Base-by-base conservation (phyloP, 2,797 vertebrate genomes). In the Neosalanx taihuensis region DNA sequence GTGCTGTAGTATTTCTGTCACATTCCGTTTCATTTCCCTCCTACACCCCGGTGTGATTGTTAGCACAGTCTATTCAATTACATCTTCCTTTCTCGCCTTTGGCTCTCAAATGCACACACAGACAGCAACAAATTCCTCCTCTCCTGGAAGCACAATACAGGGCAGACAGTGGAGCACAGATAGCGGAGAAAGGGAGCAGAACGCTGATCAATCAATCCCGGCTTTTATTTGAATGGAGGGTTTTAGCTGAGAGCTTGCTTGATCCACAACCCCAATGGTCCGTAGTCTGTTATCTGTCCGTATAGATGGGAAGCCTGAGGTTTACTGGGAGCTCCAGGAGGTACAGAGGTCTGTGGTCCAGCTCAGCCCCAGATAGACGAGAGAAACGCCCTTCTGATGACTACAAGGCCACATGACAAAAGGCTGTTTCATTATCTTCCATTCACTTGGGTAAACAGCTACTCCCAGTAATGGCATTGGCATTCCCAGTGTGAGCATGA, bases 351-450 rank as follows among this genome's bases (percentile, higher is more conserved):
- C 37, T 41, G 9, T 35, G 33, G 33, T 35, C 33, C 37, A 41
- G 37, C 37, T 6, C 33, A 53, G 49, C 15, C 15, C 15, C 51
- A 35, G 37, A 62, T 17, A 15, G 41, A 26, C 23, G 13, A 67
- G 30, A 67, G 26, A 65, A 58, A 65, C 57, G 13, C 53, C 59
- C 58, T 67, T 67, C 17, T 29, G 64, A 72, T 9, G 29, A 56
- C 35, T 26, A 56, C 53, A 71, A 56, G 69, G 61, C 70, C 57
- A 53, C 13, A 23, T 35, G 20, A 66, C 49, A 62, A 29, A 64
- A 69, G 53, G 29, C 9, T 5, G 29, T 49, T 65, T 67, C 20
- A 63, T 67, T 73, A 67, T 61, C 62, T 76, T 18, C 23, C 65
- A 57, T 37, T 72, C 41, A 66, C 35, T 49, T 69, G 30, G 23